Percentiles rank a stretch among this genome's conserved stretches.
Conservation (phyloP, 2,113 vertebrate species). For the Laticauda laticaudata region DNA sequence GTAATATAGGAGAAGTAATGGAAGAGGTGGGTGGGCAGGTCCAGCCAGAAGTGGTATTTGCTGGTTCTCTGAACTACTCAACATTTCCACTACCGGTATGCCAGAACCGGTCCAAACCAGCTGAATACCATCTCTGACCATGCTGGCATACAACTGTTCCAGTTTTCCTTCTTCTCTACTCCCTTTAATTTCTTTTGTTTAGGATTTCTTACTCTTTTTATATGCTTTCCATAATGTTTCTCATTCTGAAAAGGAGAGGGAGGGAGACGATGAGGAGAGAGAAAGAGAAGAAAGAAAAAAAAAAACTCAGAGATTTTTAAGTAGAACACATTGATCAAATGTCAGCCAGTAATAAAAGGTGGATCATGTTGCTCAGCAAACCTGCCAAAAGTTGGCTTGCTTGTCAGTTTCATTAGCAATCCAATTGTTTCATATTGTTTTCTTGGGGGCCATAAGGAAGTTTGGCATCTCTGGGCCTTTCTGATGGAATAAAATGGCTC, state of each 20-base stretch:
- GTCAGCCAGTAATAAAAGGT: slow-evolving; percentile 31
- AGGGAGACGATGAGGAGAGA: background rate
- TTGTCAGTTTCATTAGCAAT: slow-evolving; percentile 57
- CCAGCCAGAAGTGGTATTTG: too few relatives aligned
- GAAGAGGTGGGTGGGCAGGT: too few relatives aligned
- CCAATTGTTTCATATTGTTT: slow-evolving; percentile 27
- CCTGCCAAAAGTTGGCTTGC: slow-evolving; percentile 21
- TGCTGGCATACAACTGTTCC: background rate
- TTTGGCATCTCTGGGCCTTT: slow-evolving; percentile 35
- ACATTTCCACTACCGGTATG: too few relatives aligned
- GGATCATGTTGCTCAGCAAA: background rate
- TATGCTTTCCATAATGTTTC: background rate
- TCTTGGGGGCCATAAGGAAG: slow-evolving; percentile 22
- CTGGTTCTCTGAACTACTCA: too few relatives aligned
- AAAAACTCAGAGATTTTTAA: background rate
- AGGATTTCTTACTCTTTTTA: background rate
- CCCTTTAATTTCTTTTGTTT: background rate
- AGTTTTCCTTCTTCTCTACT: background rate
- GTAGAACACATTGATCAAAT: slow-evolving; percentile 18
- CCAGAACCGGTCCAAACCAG: too few relatives aligned
- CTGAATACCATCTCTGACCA: too few relatives aligned
- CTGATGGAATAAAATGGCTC: slow-evolving; percentile 7
- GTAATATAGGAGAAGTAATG: too few relatives aligned
- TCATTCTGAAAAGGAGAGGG: background rate
- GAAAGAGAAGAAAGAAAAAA: background rate